Percentiles rank a stretch among this genome's conserved stretches.
phyloP scores from a whole-genome alignment of 2,113 vertebrate genomes.

The Edolisoma coerulescens region DNA sequence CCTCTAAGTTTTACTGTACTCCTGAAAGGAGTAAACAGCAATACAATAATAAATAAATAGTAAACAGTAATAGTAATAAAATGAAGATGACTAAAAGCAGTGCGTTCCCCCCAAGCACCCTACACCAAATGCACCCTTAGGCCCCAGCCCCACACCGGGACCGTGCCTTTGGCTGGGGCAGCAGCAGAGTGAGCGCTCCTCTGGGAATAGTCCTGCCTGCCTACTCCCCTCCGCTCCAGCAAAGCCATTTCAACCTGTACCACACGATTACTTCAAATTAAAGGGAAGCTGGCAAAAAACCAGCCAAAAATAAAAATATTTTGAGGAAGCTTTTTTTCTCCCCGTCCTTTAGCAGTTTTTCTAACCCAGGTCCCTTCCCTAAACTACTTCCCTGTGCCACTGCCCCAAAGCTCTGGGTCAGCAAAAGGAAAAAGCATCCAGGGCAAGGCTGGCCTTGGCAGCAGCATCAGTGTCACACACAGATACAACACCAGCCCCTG shows the following conservation, averaged over 20 bases:
- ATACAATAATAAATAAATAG: too few species aligned
- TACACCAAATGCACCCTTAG: fast-evolving
- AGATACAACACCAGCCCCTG: fast-evolving
- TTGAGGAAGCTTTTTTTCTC: neutral
- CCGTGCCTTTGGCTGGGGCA: too few species aligned
- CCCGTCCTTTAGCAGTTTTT: neutral
- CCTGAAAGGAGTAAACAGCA: too few species aligned
- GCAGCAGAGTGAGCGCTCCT: fast-evolving
- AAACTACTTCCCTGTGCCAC: neutral
- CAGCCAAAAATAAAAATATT: neutral
- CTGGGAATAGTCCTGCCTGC: neutral
- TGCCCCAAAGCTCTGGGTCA: neutral
- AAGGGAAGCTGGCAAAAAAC: neutral
- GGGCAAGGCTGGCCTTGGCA: neutral
- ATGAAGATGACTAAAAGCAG: neutral
- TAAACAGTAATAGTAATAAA: fast-evolving
- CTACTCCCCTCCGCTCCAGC: neutral
- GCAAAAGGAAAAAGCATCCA: neutral
- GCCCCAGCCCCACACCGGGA: neutral
- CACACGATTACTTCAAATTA: neutral
- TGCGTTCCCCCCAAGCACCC: neutral
- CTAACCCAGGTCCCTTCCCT: neutral
- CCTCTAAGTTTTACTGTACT: neutral
- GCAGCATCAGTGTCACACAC: neutral
- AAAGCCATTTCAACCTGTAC: neutral